Evolutionary conservation across 2,113 vertebrate genomes (phyloP).

Genomic region (Microcebus griseorufus): DNA sequence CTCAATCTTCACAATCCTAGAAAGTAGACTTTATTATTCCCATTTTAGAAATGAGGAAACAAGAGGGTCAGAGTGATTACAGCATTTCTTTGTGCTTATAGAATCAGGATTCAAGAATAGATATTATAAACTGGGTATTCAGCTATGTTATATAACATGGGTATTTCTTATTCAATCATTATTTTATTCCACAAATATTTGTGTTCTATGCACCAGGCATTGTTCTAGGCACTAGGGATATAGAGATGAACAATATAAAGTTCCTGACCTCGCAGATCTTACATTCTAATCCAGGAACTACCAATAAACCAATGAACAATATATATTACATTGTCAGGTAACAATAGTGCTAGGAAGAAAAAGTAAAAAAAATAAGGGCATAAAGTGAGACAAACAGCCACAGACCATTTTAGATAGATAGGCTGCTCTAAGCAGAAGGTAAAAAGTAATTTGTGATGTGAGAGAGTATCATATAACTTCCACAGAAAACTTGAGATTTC

Average conservation of each 20-base stretch:
- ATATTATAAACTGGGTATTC: slow-evolving; percentile 11
- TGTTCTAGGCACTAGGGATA: slow-evolving; percentile 18
- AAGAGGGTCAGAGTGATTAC: neutral
- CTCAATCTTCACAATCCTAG: neutral
- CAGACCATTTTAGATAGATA: neutral
- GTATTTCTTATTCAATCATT: neutral
- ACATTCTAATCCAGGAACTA: neutral
- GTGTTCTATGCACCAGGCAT: neutral
- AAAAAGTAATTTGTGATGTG: neutral
- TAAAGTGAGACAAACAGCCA: neutral
- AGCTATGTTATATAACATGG: neutral
- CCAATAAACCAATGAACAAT: slow-evolving; percentile 19
- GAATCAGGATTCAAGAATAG: neutral
- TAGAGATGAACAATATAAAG: neutral
- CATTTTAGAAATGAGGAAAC: slow-evolving; percentile 21
- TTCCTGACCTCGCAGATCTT: neutral
- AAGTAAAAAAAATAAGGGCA: neutral
- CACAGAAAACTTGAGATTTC: neutral
- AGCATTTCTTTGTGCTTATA: neutral
- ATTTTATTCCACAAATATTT: slow-evolving; percentile 28
- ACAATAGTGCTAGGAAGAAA: neutral
- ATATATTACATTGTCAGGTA: neutral
- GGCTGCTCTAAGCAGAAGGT: neutral
- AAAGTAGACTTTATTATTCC: neutral
- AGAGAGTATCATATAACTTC: neutral